Conservation (phyloP, 2,888 invertebrate genomes). For the Sericinus montela region DNA sequence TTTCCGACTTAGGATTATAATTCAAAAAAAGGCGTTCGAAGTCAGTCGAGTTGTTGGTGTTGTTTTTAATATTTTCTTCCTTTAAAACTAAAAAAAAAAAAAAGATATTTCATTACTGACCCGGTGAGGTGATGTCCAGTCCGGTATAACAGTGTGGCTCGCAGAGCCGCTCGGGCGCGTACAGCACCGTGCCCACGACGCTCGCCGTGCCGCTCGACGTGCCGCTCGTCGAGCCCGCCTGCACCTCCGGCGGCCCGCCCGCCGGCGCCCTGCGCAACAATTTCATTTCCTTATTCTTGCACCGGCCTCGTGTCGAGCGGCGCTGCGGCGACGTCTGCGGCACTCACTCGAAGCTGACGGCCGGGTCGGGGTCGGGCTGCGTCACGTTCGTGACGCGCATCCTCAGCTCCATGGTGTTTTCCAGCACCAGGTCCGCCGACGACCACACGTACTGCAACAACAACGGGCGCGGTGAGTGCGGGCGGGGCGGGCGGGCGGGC, state of each 20-base stretch:
- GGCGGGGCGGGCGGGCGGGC: not conserved
- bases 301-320: too few relatives aligned
- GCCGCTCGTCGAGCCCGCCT: conserved; percentile 25
- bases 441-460: conserved; percentile 46
- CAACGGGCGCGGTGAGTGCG: not conserved
- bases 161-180: conserved; percentile 87
- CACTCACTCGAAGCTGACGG: conserved; percentile 73
- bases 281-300: too few relatives aligned
- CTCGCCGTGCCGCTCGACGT: conserved; percentile 32
- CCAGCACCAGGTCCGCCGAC: conserved; percentile 86
- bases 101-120: conserved; percentile 62
- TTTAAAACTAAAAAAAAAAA: too few relatives aligned
- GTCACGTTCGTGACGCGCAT: conserved; percentile 87
- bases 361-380: conserved; percentile 80
- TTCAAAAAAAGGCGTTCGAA: too few relatives aligned
- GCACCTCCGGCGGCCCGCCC: conserved; percentile 28
- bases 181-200: conserved; percentile 81
- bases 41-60: too few relatives aligned
- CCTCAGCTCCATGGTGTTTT: conserved; percentile 88
- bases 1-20: too few relatives aligned
- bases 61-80: too few relatives aligned
- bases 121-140: conserved; percentile 81
- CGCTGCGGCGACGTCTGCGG: too few relatives aligned
- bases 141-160: conserved; percentile 88
- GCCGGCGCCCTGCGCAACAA: conserved; percentile 29